Evolutionary conservation across 2,113 vertebrate species (phyloP).

Genomic region (Eclectus roratus): DNA sequence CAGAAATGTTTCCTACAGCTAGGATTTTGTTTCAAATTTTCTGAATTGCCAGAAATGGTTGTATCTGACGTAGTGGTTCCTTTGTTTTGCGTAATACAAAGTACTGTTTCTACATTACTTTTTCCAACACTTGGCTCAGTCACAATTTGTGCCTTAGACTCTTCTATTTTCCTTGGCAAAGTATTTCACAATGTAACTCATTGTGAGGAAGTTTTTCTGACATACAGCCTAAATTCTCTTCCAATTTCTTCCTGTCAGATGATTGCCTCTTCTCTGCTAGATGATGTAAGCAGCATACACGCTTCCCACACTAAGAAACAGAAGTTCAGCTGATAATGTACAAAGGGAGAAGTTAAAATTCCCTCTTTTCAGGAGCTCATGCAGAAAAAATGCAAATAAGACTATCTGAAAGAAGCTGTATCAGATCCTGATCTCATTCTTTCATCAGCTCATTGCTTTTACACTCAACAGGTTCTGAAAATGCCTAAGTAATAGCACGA

Average conservation of each 20-base stretch:
- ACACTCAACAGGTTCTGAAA: not conserved
- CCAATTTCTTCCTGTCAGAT: slow-evolving; percentile 27
- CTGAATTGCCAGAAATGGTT: not conserved
- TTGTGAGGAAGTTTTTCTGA: not conserved
- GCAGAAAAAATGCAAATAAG: not conserved
- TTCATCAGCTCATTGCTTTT: not conserved
- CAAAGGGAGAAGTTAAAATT: not conserved
- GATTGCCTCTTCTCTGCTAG: not conserved
- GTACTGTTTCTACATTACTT: not conserved
- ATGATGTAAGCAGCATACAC: not conserved
- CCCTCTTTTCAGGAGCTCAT: not conserved
- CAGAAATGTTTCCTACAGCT: not conserved
- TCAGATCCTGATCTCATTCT: not conserved
- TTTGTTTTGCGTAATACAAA: not conserved
- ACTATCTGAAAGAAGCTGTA: not conserved
- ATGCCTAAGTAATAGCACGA: not conserved
- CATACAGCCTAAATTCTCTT: not conserved
- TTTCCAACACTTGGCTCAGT: not conserved
- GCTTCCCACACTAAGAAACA: not conserved
- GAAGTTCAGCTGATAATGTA: not conserved
- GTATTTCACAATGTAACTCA: not conserved
- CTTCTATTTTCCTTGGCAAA: slow-evolving; percentile 15
- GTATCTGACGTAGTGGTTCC: not conserved
- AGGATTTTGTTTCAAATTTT: not conserved
- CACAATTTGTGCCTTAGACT: not conserved